Percentiles rank a stretch among this genome's conserved stretches.
phyloP scores from a whole-genome alignment of 1,140 invertebrate genomes.

The Ceratosolen solmsi region DNA sequence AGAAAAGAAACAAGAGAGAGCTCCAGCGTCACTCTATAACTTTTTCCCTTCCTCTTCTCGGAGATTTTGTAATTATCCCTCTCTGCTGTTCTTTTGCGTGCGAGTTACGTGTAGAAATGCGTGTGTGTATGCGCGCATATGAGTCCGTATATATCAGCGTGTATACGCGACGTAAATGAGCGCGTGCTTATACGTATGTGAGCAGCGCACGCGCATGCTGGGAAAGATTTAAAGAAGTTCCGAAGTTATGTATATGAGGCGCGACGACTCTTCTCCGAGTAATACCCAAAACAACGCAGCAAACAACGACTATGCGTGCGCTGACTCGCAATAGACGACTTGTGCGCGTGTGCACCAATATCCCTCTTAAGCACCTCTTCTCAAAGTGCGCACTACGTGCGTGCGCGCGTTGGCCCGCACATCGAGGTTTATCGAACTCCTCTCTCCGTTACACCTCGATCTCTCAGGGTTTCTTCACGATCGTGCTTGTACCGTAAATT shows the following conservation, averaged over 20 bases:
- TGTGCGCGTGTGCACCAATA: neutral
- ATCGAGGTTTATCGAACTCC: slow-evolving; percentile 6
- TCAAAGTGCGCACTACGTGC: neutral
- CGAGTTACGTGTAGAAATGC: neutral
- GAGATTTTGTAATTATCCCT: neutral
- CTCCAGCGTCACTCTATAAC: slow-evolving; percentile 24
- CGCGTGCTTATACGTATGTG: neutral
- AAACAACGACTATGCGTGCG: neutral
- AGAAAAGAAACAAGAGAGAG: too few relatives aligned
- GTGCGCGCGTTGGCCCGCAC: neutral
- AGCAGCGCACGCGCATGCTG: neutral
- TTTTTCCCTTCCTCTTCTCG: neutral
- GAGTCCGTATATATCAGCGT: neutral
- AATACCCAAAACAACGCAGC: neutral
- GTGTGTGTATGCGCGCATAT: neutral
- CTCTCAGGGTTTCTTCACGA: neutral
- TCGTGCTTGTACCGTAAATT: too few relatives aligned
- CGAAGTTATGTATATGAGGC: neutral
- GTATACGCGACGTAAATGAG: neutral
- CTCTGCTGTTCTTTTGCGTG: too few relatives aligned
- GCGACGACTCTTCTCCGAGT: neutral
- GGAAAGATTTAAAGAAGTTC: neutral
- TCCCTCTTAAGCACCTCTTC: neutral
- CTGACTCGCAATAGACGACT: neutral
- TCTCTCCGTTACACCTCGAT: neutral